phyloP scores from a whole-genome alignment of 2,113 vertebrate genomes.

The Nyctibius bracteatus region DNA sequence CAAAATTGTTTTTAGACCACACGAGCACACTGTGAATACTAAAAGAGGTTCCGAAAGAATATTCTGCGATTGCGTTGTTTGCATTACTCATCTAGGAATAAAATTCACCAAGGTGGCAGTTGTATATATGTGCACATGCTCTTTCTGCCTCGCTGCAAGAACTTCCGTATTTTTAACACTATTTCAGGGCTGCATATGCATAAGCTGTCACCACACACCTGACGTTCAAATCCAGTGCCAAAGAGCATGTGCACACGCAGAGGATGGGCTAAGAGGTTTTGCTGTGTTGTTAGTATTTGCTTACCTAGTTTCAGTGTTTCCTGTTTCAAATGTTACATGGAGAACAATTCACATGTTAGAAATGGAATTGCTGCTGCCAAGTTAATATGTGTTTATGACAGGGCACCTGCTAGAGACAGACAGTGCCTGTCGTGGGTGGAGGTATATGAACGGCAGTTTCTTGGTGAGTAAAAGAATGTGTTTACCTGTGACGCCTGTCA shows the following conservation, averaged over 20 bases:
- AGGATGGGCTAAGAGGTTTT: neutral
- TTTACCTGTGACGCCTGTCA: neutral
- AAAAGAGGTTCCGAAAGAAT: slow-evolving; percentile 51
- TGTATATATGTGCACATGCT: neutral
- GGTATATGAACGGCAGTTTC: neutral
- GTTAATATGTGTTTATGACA: neutral
- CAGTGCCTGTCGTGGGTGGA: neutral
- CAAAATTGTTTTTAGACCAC: slow-evolving; percentile 73
- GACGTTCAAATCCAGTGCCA: neutral
- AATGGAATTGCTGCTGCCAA: neutral
- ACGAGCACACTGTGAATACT: slow-evolving; percentile 57
- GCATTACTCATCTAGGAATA: slow-evolving; percentile 47
- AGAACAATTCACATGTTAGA: neutral
- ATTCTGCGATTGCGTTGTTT: slow-evolving; percentile 54
- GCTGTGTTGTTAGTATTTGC: neutral
- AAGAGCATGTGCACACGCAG: neutral
- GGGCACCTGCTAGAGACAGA: neutral
- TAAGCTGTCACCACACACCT: neutral
- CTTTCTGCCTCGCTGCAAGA: neutral
- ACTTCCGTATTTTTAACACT: neutral
- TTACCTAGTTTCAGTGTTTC: neutral
- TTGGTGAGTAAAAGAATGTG: neutral
- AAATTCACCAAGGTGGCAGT: neutral
- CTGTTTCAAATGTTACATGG: neutral
- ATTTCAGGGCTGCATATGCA: neutral